Evolutionary conservation across 2,797 vertebrate genomes (phyloP).

Genomic region (Stomatorhinus walkeri): DNA sequence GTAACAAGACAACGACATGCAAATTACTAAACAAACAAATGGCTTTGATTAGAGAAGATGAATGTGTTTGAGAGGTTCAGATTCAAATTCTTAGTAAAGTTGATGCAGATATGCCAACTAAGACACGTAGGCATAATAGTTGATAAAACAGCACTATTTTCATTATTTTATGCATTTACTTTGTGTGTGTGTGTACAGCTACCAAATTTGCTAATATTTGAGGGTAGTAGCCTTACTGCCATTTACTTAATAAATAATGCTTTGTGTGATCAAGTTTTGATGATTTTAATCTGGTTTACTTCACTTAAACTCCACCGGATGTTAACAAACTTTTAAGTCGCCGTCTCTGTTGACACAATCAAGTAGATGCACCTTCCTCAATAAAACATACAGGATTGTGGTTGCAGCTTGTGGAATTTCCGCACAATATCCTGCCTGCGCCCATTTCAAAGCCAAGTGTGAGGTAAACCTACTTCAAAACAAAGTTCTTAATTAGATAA

Average conservation of each 20-base stretch:
- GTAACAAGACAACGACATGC: background rate
- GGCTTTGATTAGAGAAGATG: background rate
- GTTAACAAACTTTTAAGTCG: background rate
- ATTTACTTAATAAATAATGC: background rate
- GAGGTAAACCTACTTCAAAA: background rate
- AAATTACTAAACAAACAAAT: background rate
- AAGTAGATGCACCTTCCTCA: background rate
- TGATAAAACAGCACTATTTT: background rate
- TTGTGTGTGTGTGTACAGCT: background rate
- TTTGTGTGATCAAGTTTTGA: background rate
- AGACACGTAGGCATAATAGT: too few relatives aligned
- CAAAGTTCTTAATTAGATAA: slow-evolving; percentile 8
- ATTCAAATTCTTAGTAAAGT: background rate
- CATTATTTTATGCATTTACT: too few relatives aligned
- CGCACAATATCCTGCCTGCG: background rate
- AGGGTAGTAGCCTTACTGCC: background rate
- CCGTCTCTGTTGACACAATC: background rate
- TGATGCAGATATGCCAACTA: background rate
- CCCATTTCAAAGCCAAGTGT: background rate
- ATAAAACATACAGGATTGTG: background rate
- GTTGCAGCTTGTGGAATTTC: background rate
- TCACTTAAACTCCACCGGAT: background rate
- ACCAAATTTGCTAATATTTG: background rate
- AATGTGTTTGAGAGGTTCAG: background rate
- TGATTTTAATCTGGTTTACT: background rate